Percentiles rank a stretch among this genome's conserved stretches.
These are phyloP conservation scores for Virgularia gustaviana DNA, from an alignment of 92 coral and sea anemone species.

Conservation along the genomic window DNA sequence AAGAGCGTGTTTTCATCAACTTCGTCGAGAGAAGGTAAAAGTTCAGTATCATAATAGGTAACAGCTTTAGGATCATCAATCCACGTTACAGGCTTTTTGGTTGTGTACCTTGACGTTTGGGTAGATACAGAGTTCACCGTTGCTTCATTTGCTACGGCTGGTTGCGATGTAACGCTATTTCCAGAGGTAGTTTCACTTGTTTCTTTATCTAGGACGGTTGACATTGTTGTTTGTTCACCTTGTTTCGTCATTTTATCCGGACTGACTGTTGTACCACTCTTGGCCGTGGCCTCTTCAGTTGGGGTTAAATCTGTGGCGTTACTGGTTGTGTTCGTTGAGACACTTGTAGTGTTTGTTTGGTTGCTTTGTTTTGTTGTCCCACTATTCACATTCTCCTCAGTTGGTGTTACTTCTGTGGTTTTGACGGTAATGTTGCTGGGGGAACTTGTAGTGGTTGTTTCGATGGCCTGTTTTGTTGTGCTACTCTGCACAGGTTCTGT, in stretches of 20 bases:
- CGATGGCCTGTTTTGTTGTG: neutral
- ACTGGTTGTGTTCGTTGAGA: neutral
- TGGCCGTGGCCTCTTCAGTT: no score
- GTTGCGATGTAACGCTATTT: no score
- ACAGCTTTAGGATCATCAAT: neutral
- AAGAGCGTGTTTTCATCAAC: neutral
- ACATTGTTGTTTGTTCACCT: no score
- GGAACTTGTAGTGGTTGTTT: neutral
- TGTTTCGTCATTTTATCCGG: no score
- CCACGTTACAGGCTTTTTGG: no score
- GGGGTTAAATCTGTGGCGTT: neutral
- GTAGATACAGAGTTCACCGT: no score
- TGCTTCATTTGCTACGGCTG: no score
- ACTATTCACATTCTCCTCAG: neutral
- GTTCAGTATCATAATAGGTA: neutral
- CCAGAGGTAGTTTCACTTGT: no score
- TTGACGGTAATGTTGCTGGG: no score
- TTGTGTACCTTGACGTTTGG: no score
- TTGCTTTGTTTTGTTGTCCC: neutral
- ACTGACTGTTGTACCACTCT: no score
- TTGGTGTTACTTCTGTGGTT: slow-evolving; percentile 16
- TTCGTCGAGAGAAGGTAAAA: neutral
- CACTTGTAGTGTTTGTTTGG: neutral
- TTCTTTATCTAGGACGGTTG: no score
- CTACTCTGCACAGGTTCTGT: neutral